Percentiles rank a stretch among this genome's conserved stretches.
These are phyloP conservation scores for Copidosoma aretas DNA, from an alignment of 2,888 invertebrate genomes.

Conservation along the genomic window DNA sequence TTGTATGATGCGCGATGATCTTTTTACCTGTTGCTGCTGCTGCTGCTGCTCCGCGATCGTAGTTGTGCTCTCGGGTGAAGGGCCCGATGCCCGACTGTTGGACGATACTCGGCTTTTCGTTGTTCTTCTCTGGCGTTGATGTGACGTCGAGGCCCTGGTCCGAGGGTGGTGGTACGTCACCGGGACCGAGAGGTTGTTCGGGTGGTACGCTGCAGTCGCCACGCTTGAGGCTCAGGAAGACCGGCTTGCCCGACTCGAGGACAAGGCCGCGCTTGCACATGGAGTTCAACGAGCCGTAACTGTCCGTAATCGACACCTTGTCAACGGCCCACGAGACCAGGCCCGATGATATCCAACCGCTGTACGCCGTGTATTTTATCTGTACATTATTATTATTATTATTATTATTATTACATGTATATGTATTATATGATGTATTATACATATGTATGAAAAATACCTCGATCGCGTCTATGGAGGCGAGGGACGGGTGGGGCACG, in stretches of 20 bases:
- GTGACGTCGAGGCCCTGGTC: too few species aligned
- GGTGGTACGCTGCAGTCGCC: constrained; percentile 78
- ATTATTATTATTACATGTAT: too few species aligned
- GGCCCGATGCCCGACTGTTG: constrained; percentile 50
- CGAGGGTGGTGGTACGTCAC: too few species aligned
- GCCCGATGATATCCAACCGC: constrained; percentile 89
- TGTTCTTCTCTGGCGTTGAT: not conserved
- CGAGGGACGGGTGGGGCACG: constrained; percentile 86
- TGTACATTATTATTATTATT: too few species aligned
- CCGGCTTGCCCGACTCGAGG: constrained; percentile 75
- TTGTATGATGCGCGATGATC: too few species aligned
- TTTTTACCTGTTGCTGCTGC: too few species aligned
- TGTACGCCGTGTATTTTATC: constrained; percentile 85
- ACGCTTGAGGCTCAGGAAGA: constrained; percentile 76
- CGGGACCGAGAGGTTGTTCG: too few species aligned
- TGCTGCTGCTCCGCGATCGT: constrained; percentile 45
- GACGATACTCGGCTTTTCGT: constrained; percentile 16
- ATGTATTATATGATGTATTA: too few species aligned
- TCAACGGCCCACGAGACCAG: constrained; percentile 81
- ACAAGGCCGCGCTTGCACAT: constrained; percentile 79
- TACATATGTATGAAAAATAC: constrained; percentile 36
- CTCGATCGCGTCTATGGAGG: constrained; percentile 66
- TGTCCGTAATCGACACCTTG: constrained; percentile 83
- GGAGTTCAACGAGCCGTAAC: constrained; percentile 83
- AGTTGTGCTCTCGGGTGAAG: constrained; percentile 56